Percentiles rank a stretch among this genome's conserved stretches.
Evolutionary conservation across 2,113 vertebrate species (phyloP).

Genomic region (Mesoclemmys tuberculata): DNA sequence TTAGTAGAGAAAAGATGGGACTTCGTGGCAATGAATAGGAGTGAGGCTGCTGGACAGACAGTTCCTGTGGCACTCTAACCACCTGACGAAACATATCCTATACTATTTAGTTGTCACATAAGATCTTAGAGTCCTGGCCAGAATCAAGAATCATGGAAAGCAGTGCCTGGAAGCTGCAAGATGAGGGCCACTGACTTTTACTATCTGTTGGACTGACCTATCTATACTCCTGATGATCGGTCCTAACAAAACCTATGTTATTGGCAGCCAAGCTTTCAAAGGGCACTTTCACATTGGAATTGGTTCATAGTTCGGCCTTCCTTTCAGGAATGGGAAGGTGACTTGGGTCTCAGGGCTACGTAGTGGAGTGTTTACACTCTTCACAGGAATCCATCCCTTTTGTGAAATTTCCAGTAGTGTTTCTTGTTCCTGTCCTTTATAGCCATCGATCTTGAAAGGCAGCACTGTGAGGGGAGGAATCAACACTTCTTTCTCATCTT

Average conservation of each 20-base stretch:
- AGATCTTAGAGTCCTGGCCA: too few species aligned
- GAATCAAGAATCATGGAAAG: too few species aligned
- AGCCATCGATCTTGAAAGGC: accelerated
- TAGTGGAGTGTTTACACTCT: background rate
- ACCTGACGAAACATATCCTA: background rate
- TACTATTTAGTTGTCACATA: background rate
- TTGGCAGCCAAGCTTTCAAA: background rate
- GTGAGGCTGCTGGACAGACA: background rate
- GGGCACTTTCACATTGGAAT: background rate
- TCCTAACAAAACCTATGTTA: accelerated
- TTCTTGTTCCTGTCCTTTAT: background rate
- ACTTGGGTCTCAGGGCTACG: background rate
- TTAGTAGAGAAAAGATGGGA: background rate
- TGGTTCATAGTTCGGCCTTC: background rate
- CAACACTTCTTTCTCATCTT: background rate
- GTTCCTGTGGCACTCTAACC: accelerated
- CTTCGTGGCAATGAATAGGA: background rate
- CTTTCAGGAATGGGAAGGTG: background rate
- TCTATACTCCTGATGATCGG: too few species aligned
- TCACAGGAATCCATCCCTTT: accelerated
- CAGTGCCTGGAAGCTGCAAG: too few species aligned
- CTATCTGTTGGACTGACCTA: too few species aligned
- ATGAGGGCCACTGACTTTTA: too few species aligned
- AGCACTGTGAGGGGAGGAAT: accelerated
- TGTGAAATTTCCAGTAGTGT: accelerated